Evolutionary conservation across 30 jellyfish, hydroid and myxozoan genomes (phyloP).

Genomic region (Haliclystus octoradiatus): DNA sequence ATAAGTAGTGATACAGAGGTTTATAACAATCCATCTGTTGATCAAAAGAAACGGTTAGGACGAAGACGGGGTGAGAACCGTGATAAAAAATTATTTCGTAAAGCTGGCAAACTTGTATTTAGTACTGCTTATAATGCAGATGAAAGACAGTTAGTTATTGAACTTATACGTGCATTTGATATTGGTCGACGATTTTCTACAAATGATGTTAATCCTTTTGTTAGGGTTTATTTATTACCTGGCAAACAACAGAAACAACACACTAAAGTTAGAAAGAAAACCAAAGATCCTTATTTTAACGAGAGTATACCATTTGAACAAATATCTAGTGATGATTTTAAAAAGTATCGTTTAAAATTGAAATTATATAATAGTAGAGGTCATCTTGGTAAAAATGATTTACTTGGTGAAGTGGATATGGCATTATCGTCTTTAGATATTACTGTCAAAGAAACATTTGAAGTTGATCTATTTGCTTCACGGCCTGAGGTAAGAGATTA

Average conservation of each 20-base stretch:
- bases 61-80: conserved; percentile 4
- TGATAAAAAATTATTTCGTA: conserved; percentile 1
- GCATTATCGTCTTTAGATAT: conserved; percentile 48
- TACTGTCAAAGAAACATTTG: conserved; percentile 44
- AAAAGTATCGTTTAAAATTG: conserved; percentile 42
- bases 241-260: conserved; percentile 86
- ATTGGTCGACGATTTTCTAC: conserved; percentile 39
- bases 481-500: conserved; percentile 27
- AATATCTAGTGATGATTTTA: conserved; percentile 27
- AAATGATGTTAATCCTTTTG: conserved; percentile 58
- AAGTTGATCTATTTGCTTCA: conserved; percentile 45
- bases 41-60: neutral
- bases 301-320: conserved; percentile 45
- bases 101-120: conserved; percentile 66
- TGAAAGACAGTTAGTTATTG: conserved; percentile 31
- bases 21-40: neutral
- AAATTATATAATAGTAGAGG: conserved; percentile 57
- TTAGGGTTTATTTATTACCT: conserved; percentile 63
- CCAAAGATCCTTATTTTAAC: conserved; percentile 72
- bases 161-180: conserved; percentile 37
- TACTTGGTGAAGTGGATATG: conserved; percentile 86
- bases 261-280: conserved; percentile 51
- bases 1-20: neutral
- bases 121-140: conserved; percentile 27
- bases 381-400: conserved; percentile 32